phyloP scores from a whole-genome alignment of 2,797 vertebrate genomes.

The Sphenopsis melanotis region DNA sequence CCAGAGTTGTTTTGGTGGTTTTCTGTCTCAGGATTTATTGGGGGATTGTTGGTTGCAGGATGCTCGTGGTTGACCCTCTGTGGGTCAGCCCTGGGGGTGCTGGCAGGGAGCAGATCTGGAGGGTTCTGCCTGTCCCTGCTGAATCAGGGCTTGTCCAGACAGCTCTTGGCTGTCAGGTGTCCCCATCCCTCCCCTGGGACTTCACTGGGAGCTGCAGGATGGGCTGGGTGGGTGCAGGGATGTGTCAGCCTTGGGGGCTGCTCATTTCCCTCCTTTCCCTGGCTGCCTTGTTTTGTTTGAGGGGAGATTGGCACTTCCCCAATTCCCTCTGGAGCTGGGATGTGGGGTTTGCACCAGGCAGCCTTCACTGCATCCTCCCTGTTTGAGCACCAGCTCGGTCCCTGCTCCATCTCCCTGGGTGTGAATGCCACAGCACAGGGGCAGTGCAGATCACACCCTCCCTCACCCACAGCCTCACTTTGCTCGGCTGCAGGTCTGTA shows the following conservation, averaged over 20 bases:
- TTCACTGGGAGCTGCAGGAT: rapidly evolving
- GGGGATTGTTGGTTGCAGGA: neutral
- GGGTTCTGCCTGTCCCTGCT: neutral
- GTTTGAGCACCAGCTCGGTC: no score
- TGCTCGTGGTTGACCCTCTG: neutral
- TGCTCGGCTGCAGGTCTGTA: neutral
- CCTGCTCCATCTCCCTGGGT: neutral
- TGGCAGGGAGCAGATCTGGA: neutral
- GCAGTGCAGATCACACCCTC: neutral
- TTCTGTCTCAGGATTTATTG: neutral
- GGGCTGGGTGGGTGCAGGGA: neutral
- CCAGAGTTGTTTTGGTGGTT: neutral
- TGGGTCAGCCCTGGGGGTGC: neutral
- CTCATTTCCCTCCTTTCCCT: neutral
- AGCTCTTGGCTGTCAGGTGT: neutral
- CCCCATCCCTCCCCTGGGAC: neutral
- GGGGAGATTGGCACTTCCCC: neutral
- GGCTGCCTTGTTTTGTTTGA: neutral
- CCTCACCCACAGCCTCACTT: neutral
- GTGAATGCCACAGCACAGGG: neutral
- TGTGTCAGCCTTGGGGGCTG: neutral
- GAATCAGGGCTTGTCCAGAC: rapidly evolving
- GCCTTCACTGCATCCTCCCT: neutral
- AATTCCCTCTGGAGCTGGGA: neutral
- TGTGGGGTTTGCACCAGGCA: neutral